These are phyloP conservation scores for Cryptoblepharus egeriae DNA, from an alignment of 2,797 vertebrate genomes.

Conservation along the genomic window DNA sequence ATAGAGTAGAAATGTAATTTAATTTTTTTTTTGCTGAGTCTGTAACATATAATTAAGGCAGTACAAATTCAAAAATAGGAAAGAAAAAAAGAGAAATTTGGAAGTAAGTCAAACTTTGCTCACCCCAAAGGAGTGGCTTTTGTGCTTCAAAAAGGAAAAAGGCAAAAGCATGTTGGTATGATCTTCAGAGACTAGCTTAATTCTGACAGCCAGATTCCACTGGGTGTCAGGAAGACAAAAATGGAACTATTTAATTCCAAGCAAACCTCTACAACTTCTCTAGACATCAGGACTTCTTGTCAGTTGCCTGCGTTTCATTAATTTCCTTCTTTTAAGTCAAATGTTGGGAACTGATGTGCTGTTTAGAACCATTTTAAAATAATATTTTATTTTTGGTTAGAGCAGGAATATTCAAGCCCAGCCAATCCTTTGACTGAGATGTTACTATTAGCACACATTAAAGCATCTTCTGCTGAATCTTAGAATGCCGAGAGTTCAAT, in stretches of 20 bases:
- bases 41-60: background rate
- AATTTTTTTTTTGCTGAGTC: conserved; percentile 13
- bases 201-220: conserved; percentile 17
- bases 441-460: background rate
- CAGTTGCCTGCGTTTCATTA: conserved; percentile 18
- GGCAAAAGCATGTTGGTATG: background rate
- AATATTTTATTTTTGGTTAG: conserved; percentile 39
- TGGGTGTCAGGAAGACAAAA: conserved; percentile 12
- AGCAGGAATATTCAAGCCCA: conserved; percentile 28
- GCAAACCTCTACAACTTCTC: background rate
- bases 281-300: conserved; percentile 26
- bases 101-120: background rate
- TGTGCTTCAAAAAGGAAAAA: background rate
- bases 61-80: background rate
- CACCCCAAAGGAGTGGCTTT: background rate
- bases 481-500: conserved; percentile 31
- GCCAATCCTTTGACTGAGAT: conserved; percentile 19
- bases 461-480: background rate
- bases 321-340: background rate
- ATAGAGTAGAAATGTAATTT: background rate
- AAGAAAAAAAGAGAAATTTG: conserved; percentile 1
- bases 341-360: background rate
- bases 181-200: conserved; percentile 13
- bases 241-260: conserved; percentile 8
- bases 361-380: background rate